Conservation (phyloP, 2,113 vertebrate genomes). For the Odobenus rosmarus region DNA sequence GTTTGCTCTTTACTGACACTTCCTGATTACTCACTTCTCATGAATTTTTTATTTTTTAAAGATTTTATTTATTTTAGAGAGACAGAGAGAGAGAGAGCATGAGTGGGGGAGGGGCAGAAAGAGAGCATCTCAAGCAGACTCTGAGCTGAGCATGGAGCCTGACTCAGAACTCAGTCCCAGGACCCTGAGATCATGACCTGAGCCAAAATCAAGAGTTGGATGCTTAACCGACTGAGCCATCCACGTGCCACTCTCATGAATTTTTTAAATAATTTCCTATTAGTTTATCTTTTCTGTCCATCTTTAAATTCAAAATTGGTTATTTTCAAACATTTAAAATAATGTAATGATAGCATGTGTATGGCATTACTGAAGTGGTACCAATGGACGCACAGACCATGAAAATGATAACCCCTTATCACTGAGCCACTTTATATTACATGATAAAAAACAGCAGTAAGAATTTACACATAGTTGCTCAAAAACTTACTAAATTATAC, state of each 20-base stretch:
- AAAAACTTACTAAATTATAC: background rate
- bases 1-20: background rate
- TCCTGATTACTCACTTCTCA: background rate
- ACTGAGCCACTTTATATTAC: background rate
- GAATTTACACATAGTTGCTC: background rate
- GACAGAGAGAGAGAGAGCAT: background rate
- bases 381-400: background rate
- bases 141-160: background rate
- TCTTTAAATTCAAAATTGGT: background rate
- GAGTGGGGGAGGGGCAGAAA: background rate
- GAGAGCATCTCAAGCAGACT: background rate
- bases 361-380: background rate
- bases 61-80: background rate
- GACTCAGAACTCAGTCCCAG: background rate
- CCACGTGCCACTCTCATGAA: too few species aligned
- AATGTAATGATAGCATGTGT: background rate
- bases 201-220: background rate
- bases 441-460: background rate
- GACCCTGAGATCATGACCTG: background rate
- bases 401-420: background rate
- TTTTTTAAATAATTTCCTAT: background rate
- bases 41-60: background rate
- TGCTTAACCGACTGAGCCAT: too few species aligned
- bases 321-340: background rate
- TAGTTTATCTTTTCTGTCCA: background rate